Evolutionary conservation across 2,113 vertebrate species (phyloP), one percentile per base, ranked within the genome.

Genomic region (Mormyrus iriodes): DNA sequence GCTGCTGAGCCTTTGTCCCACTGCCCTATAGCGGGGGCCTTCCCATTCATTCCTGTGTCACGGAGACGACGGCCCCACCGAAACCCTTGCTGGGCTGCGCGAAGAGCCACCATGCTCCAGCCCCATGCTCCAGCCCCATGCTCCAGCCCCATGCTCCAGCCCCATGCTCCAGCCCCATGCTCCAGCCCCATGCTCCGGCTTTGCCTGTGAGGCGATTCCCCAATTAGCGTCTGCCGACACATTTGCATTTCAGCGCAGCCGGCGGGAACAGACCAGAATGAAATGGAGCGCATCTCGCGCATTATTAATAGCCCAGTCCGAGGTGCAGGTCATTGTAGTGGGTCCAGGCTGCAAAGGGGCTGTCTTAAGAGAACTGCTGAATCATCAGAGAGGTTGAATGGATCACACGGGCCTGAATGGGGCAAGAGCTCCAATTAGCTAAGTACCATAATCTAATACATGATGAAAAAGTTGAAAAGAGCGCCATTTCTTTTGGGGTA

Each of bases 11-110:
- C 94, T 93, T 98, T 98, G 96, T 98, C 94, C 94, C 91, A 93
- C 96, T 95, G 94, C 90, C 91, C 94, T 94, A 97, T 97, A 98
- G 97, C 98, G 95, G 94, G 92, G 93, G 94, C 95, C 92, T 93
- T 17, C 95, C 97, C 96, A 96, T 98, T 97, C 94, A 91, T 93
- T 95, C 96, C 95, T 92, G 96, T 93, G 94, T 93, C 94, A 94
- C 92, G 94, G 93, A 94, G 92, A 94, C 89, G 92, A 93, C 94
- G 93, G 94, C 90, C 94, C 93, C 93, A 95, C 95, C 93, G 91
- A 92, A 46, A 88, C 92, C 94, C 93, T 94, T 90, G 88, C 90
- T 92, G 92, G 92, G 87, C 89, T 93, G 91, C 92, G 94, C 89
- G 93, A 92, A 92, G 92, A 93, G 94, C 92, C 92, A 88, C 91